phyloP scores from a whole-genome alignment of 2,797 vertebrate genomes.

The Semaprochilodus insignis region DNA sequence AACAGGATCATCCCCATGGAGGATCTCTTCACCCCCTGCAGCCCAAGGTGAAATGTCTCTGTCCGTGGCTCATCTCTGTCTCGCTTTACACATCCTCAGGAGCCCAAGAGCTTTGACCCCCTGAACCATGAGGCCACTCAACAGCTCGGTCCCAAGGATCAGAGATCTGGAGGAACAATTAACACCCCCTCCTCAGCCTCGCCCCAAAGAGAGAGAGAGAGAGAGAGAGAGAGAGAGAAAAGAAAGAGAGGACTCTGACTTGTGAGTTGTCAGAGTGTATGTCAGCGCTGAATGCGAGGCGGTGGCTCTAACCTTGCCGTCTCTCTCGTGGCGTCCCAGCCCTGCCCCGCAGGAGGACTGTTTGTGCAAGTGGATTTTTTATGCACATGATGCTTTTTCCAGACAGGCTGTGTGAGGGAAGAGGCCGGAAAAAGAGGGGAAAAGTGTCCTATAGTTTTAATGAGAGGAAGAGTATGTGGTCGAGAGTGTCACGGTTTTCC shows the following conservation, averaged over 20 bases:
- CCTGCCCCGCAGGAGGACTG: slow-evolving; percentile 66
- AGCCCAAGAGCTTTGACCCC: slow-evolving; percentile 49
- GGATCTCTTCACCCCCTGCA: slow-evolving; percentile 36
- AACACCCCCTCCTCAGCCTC: slow-evolving; percentile 51
- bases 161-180: slow-evolving; percentile 60
- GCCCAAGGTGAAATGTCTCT: slow-evolving; percentile 45
- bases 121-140: slow-evolving; percentile 47
- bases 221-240: slow-evolving; percentile 24
- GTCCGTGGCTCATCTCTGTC: slow-evolving; percentile 45
- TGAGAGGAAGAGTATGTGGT: slow-evolving; percentile 51
- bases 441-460: slow-evolving; percentile 63
- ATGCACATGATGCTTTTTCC: slow-evolving; percentile 81
- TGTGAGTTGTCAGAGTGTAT: slow-evolving; percentile 44
- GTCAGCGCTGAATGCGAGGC: slow-evolving; percentile 49
- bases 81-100: slow-evolving; percentile 55
- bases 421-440: slow-evolving; percentile 62
- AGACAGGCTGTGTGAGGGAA: slow-evolving; percentile 70
- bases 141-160: slow-evolving; percentile 41
- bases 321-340: slow-evolving; percentile 51
- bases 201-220: slow-evolving; percentile 35
- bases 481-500: slow-evolving; percentile 42
- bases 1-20: slow-evolving; percentile 54
- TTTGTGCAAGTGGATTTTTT: slow-evolving; percentile 77
- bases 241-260: slow-evolving; percentile 20
- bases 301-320: slow-evolving; percentile 51